Base-by-base conservation (phyloP, 2,888 invertebrate genomes). In the Monochamus alternatus region DNA sequence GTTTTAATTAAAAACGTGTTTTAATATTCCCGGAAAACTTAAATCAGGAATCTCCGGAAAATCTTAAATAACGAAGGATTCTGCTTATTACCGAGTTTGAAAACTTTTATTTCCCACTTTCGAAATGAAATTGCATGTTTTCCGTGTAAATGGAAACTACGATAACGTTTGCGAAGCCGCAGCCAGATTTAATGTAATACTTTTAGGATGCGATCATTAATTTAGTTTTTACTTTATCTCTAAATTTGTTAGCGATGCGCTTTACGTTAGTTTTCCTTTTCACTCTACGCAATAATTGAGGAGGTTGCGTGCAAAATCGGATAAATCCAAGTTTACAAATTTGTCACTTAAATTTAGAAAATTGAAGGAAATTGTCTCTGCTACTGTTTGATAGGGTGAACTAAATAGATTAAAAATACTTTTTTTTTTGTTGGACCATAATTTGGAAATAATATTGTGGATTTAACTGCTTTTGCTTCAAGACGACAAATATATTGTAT, bases 51-150 rank as follows among this genome's bases (percentile, higher is more conserved):
- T 9, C 9, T 9, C 47, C 3, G 10, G 47, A 47, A 38, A 12
- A 47, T 47, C 47, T 12, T 47, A 12, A 47, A 9, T 47, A 47
- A 47, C 10, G 47, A 47, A 47, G 12, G 47, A 47, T 47, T 44
- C 47, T 10, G 47, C 43, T 38, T 22, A 43, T 63, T 12, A 43
- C 62, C 43, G 14, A 63, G 14, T 38, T 14, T 14, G 5, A 5
- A 14, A 63, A 63, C n/a, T 63, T 63, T 63, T 38, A 38, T 63
- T 63, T 63, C 10, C 5, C 43, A 63, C 43, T 32, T 43, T 63
- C 32, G 38, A 43, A 63, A 63, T 63, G 43, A 7, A 14, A n/a
- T 63, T 63, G 62, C 62, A 62, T 43, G 62, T 63, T 63, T 43
- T 14, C n/a, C 31, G 14, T 63, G 43, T 43, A 63, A 43, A 43